Evolutionary conservation across 2,113 vertebrate species (phyloP).

Genomic region (Gnathonemus echidnorhynchus): DNA sequence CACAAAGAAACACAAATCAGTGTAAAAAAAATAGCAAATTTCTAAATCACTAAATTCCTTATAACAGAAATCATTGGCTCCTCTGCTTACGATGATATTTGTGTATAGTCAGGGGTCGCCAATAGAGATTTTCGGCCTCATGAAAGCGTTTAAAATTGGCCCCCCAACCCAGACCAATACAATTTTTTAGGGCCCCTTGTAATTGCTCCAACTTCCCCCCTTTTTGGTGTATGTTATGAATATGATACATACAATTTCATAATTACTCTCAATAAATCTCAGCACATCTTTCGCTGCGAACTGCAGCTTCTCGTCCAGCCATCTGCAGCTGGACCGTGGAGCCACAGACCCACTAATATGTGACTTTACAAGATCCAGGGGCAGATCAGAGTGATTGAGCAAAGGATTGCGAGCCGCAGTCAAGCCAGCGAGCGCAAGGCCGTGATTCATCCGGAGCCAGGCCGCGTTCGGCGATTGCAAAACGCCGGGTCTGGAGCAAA

Average conservation of each 20-base stretch:
- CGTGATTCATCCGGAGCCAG: conserved; percentile 54
- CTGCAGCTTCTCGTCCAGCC: not conserved
- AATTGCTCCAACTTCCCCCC: not conserved
- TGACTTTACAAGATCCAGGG: conserved; percentile 20
- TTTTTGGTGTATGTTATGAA: not conserved
- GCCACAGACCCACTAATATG: conserved; percentile 24
- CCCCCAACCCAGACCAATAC: not conserved
- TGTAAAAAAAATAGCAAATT: not conserved
- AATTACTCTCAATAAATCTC: not conserved
- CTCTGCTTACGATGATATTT: not conserved
- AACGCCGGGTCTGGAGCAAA: conserved; percentile 30
- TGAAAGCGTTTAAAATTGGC: not conserved
- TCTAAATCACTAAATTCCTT: not conserved
- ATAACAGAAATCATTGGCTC: not conserved
- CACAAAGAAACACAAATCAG: not conserved
- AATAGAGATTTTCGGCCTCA: not conserved
- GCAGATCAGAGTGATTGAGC: conserved; percentile 39
- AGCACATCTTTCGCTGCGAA: not conserved
- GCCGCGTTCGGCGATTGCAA: conserved; percentile 49
- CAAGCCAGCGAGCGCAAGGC: conserved; percentile 32
- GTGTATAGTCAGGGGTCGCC: not conserved
- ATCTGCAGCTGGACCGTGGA: conserved; percentile 13
- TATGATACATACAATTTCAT: not conserved
- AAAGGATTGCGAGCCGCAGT: conserved; percentile 19
- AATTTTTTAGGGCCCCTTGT: not conserved